phyloP scores from a whole-genome alignment of 1,140 invertebrate species.

The Agrilus planipennis region DNA sequence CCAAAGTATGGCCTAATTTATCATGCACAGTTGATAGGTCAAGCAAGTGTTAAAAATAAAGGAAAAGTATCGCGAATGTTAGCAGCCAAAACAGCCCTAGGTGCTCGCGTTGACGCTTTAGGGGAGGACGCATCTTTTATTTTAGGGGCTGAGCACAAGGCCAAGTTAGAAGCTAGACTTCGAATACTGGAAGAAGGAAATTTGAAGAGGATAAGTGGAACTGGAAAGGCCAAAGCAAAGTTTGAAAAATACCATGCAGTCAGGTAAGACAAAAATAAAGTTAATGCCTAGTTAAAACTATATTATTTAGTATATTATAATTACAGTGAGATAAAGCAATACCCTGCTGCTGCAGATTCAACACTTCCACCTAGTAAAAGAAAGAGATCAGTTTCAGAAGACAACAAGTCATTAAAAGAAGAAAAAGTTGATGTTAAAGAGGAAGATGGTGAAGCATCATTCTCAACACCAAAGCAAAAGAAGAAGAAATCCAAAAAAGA shows the following conservation, averaged over 20 bases:
- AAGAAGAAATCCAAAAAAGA: slow-evolving; percentile 29
- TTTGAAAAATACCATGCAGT: slow-evolving; percentile 83
- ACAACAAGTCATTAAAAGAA: too few species aligned
- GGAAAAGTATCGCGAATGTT: slow-evolving; percentile 94
- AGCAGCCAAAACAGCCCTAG: slow-evolving; percentile 88
- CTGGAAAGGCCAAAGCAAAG: slow-evolving; percentile 72
- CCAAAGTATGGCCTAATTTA: slow-evolving; percentile 99
- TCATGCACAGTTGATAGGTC: slow-evolving; percentile 86
- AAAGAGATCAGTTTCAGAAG: slow-evolving; percentile 36
- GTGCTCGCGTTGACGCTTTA: slow-evolving; percentile 90
- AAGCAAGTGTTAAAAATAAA: slow-evolving; percentile 78
- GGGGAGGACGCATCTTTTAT: slow-evolving; percentile 73
- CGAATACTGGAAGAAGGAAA: slow-evolving; percentile 75
- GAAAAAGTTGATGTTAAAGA: slow-evolving; percentile 26
- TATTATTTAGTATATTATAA: slow-evolving; percentile 17
- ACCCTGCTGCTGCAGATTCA: slow-evolving; percentile 46
- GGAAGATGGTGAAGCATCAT: slow-evolving; percentile 18
- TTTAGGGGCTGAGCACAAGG: slow-evolving; percentile 76
- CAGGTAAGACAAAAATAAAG: slow-evolving; percentile 13
- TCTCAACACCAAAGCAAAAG: slow-evolving; percentile 15
- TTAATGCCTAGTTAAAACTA: slow-evolving; percentile 23
- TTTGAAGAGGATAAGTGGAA: slow-evolving; percentile 70
- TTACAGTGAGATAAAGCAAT: slow-evolving; percentile 51
- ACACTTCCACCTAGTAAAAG: slow-evolving; percentile 40
- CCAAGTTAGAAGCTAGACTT: slow-evolving; percentile 70